Percentiles rank a stretch among this genome's conserved stretches.
Evolutionary conservation across 2,888 invertebrate genomes (phyloP).

Genomic region (Hydriomena furcata): DNA sequence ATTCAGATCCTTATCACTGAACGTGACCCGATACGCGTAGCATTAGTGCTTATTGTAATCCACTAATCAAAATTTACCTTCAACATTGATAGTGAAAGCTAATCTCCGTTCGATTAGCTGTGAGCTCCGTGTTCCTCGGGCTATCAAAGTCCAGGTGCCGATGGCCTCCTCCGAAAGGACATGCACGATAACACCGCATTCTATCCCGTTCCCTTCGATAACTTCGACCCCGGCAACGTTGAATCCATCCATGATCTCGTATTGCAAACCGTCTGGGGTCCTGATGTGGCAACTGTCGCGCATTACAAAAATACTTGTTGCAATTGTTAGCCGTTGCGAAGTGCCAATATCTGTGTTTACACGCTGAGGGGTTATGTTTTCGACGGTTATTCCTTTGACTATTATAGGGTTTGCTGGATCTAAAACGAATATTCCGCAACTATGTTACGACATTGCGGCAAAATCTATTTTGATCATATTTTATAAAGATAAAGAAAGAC

Average conservation of each 20-base stretch:
- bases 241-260: constrained; percentile 47
- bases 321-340: constrained; percentile 43
- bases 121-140: constrained; percentile 43
- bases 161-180: constrained; percentile 47
- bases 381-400: constrained; percentile 39
- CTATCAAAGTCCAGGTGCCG: constrained; percentile 64
- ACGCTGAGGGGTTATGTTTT: constrained; percentile 21
- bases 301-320: constrained; percentile 18
- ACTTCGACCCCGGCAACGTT: constrained; percentile 46
- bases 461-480: neutral
- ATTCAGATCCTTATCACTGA: constrained; percentile 52
- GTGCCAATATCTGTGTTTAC: constrained; percentile 36
- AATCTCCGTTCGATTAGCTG: constrained; percentile 54
- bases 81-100: constrained; percentile 56
- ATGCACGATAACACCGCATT: constrained; percentile 53
- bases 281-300: constrained; percentile 56
- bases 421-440: constrained; percentile 32
- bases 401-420: constrained; percentile 47
- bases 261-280: constrained; percentile 51
- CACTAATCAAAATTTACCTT: constrained; percentile 57
- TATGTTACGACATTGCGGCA: neutral
- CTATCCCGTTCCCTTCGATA: constrained; percentile 37
- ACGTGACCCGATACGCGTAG: constrained; percentile 64
- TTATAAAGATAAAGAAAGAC: no score
- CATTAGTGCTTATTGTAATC: constrained; percentile 38